These are phyloP conservation scores for Argentina silus DNA, from an alignment of 2,797 vertebrate species.

Conservation along the genomic window DNA sequence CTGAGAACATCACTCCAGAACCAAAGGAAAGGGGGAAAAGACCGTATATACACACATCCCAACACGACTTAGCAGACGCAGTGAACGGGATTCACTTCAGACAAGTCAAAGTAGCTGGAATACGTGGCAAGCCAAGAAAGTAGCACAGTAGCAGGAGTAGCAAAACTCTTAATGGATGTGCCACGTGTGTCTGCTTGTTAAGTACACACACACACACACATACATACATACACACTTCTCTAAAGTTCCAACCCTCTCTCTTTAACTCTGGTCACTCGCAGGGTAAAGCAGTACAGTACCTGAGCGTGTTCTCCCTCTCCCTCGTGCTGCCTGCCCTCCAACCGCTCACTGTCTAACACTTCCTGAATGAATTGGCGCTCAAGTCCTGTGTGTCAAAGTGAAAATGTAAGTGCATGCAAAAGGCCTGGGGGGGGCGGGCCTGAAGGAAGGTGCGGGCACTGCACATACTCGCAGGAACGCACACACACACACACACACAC, in stretches of 20 bases:
- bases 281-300: constrained; percentile 55
- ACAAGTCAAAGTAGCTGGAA: not conserved
- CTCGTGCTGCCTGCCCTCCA: constrained; percentile 48
- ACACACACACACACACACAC: constrained; percentile 13
- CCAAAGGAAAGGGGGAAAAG: too few species aligned
- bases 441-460: constrained; percentile 51
- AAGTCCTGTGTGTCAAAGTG: constrained; percentile 74
- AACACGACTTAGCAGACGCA: not conserved
- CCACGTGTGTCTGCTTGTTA: constrained; percentile 3
- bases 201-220: constrained; percentile 17
- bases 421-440: constrained; percentile 71
- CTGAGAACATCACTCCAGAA: not conserved
- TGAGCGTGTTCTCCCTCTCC: constrained; percentile 41
- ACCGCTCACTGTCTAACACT: constrained; percentile 70
- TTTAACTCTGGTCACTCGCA: not conserved
- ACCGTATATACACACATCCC: not conserved
- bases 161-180: not conserved
- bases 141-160: not conserved
- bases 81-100: not conserved
- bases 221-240: constrained; percentile 8
- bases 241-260: not conserved
- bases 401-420: constrained; percentile 71
- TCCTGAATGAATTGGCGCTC: constrained; percentile 65
- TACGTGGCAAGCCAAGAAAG: not conserved
- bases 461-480: not conserved